Percentiles rank a stretch among this genome's conserved stretches.
These are phyloP conservation scores for Campylomormyrus numenius DNA, from an alignment of 2,113 vertebrate species.

Conservation along the genomic window DNA sequence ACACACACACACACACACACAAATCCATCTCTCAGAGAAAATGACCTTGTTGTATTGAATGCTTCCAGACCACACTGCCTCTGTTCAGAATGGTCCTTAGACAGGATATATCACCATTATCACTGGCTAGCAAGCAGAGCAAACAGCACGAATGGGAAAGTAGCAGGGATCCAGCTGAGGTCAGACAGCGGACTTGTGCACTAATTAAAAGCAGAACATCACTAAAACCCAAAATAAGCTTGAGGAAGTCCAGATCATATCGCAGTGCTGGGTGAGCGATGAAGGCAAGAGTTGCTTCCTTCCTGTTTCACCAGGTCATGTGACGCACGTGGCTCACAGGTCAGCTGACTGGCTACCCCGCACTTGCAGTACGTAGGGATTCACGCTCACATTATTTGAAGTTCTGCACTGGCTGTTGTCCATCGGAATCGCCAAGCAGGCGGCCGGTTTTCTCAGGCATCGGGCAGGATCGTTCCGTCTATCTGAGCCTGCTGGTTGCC, in stretches of 20 bases:
- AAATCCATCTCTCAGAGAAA: background rate
- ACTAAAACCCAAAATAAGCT: background rate
- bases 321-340: background rate
- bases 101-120: background rate
- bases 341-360: background rate
- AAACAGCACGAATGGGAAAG: background rate
- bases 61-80: background rate
- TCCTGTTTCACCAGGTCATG: background rate
- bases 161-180: background rate
- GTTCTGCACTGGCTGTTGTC: background rate
- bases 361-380: background rate
- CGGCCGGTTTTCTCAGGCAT: background rate
- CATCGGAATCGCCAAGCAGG: background rate
- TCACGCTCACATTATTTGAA: background rate
- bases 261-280: background rate
- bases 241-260: background rate
- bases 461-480: background rate
- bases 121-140: background rate
- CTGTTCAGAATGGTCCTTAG: background rate
- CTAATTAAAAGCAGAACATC: constrained; percentile 12
- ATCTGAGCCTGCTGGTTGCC: background rate
- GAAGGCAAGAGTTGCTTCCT: background rate
- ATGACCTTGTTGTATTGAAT: background rate
- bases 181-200: background rate
- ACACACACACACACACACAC: too few species aligned